These are phyloP conservation scores for Drosophila yakuba DNA, from an alignment of 1,140 invertebrate genomes.

Conservation along the genomic window DNA sequence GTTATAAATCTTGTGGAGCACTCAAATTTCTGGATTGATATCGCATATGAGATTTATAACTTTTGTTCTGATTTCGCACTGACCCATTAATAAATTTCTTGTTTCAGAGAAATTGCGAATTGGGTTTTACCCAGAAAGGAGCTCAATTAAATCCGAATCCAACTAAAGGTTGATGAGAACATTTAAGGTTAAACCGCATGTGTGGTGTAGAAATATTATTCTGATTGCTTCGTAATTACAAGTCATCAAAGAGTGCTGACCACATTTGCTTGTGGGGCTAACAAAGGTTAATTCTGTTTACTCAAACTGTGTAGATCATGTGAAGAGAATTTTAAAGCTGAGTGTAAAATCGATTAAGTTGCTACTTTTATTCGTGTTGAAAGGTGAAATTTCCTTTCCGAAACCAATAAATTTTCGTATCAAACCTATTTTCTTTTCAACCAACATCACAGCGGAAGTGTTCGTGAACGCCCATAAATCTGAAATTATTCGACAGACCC, in stretches of 20 bases:
- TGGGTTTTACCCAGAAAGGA: conserved; percentile 3
- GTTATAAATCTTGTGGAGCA: conserved; percentile 17
- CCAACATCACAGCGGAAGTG: conserved; percentile 41
- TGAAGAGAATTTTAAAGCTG: neutral
- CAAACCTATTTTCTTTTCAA: conserved; percentile 7
- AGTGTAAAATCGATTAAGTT: neutral
- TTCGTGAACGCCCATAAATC: conserved; percentile 22
- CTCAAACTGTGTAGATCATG: neutral
- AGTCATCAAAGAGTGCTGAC: conserved; percentile 14
- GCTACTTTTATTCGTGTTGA: neutral
- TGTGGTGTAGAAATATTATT: conserved; percentile 10
- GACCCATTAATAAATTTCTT: conserved; percentile 18
- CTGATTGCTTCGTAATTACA: conserved; percentile 4
- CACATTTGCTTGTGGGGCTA: conserved; percentile 18
- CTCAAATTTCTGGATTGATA: conserved; percentile 16
- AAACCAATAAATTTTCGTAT: neutral
- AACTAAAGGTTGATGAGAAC: conserved; percentile 26
- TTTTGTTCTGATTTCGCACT: neutral
- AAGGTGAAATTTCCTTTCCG: neutral
- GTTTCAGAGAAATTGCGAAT: conserved; percentile 25
- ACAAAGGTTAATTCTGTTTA: conserved; percentile 38
- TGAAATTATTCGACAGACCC: conserved; percentile 18
- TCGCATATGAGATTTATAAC: conserved; percentile 12
- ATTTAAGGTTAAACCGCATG: conserved; percentile 39
- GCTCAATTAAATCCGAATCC: neutral